A percentile compares a stretch with the other conserved stretches of the same genome.
Evolutionary conservation across 2,888 invertebrate genomes (phyloP).

Genomic region (Leptothorax acervorum): DNA sequence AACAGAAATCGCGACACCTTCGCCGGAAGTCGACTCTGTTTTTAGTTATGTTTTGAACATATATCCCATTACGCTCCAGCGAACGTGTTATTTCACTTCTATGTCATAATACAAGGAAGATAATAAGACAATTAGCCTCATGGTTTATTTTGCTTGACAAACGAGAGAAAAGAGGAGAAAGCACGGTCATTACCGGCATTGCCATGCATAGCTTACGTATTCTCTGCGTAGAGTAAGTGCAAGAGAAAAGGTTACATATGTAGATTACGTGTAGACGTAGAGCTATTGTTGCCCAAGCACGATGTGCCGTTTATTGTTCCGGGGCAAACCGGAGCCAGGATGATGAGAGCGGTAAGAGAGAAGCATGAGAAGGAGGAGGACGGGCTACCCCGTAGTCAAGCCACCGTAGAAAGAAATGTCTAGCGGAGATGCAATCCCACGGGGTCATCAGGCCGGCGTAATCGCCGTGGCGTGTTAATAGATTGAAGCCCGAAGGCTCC

Average conservation of each 20-base stretch:
- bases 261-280: conserved; percentile 17
- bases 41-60: no score
- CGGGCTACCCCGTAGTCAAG: background rate
- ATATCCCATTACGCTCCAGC: no score
- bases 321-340: conserved; percentile 11
- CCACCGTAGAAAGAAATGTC: conserved; percentile 41
- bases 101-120: background rate
- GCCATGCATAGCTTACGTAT: conserved; percentile 11
- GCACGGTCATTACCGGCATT: background rate
- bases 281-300: conserved; percentile 35
- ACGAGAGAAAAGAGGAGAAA: conserved; percentile 23
- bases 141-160: background rate
- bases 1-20: no score
- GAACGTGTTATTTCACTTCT: background rate
- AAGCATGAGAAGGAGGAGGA: conserved; percentile 3
- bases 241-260: conserved; percentile 29
- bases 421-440: conserved; percentile 75
- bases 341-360: conserved; percentile 14
- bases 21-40: no score
- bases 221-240: conserved; percentile 4
- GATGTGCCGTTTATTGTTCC: conserved; percentile 40
- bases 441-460: conserved; percentile 71
- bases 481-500: conserved; percentile 72
- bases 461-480: conserved; percentile 77
- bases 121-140: background rate